Evolutionary conservation across 92 coral and sea anemone species (phyloP), one percentile per base, ranked within the genome.

Genomic region (Paragorgia papillata): DNA sequence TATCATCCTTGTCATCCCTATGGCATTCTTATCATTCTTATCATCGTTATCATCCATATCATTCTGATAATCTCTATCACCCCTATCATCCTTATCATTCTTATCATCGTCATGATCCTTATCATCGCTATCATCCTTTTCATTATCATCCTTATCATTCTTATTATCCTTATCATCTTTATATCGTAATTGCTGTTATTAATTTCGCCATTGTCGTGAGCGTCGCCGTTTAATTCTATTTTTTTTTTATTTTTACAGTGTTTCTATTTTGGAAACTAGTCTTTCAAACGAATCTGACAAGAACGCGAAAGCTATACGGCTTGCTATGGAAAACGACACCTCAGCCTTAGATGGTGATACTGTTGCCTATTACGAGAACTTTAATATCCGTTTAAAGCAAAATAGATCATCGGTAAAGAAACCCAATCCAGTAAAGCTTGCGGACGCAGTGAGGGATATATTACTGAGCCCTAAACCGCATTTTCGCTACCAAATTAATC

Each of bases 231-330:
- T n/a, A n/a, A n/a, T n/a, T n/a, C n/a, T n/a, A n/a, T n/a, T n/a
- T n/a, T n/a, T n/a, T 2, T 46, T 15, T 46, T 7, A 46, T 46
- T 46, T 46, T 46, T 46, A 28, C 64, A 90, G 97, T 53, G 66
- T 87, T 18, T 79, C 93, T 18, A 88, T 93, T 44, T 83, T 93
- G 49, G 97, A 93, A 78, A 93, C 97, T 48, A 88, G 91, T 19
- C 57, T 93, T 80, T 66, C 85, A 22, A 93, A 90, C 56, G 97
- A 96, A n/a, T 96, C 91, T 43, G 97, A 93, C 65, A 91, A 90
- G 69, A 93, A 90, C n/a, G 97, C 97, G 41, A 89, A 86, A 50
- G 91, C 97, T 46, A 93, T 93, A 70, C 87, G 93, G 22, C 91
- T 96, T 64, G 91, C 87, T 56, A 90, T 93, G 97, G 93, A 91